Percentiles rank a stretch among this genome's conserved stretches.
Evolutionary conservation across 2,888 invertebrate genomes (phyloP).

Genomic region (Zaprionus obscuricornis): DNA sequence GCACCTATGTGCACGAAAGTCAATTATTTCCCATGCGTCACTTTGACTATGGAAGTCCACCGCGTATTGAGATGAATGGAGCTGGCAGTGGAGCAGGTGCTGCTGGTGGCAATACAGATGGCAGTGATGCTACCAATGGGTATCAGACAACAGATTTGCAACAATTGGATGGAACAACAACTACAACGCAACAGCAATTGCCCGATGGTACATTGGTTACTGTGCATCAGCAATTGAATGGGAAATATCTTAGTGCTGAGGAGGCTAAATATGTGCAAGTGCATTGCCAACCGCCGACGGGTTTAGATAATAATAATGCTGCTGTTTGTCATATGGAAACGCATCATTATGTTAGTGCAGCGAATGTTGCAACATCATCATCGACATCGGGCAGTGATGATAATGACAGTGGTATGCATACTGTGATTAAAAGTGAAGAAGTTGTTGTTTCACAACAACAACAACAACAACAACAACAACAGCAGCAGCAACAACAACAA

Average conservation of each 20-base stretch:
- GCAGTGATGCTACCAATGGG: constrained; percentile 80
- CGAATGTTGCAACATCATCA: constrained; percentile 23
- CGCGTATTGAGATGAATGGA: constrained; percentile 81
- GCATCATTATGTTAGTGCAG: constrained; percentile 59
- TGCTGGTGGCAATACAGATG: constrained; percentile 84
- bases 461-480: constrained; percentile 53
- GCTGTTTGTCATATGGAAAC: constrained; percentile 77
- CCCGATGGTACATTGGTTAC: constrained; percentile 62
- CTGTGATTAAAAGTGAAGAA: constrained; percentile 83
- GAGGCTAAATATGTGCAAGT: constrained; percentile 82
- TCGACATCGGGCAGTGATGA: constrained; percentile 60
- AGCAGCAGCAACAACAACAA: constrained; percentile 54
- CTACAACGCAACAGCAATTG: constrained; percentile 47
- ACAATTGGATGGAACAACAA: constrained; percentile 39
- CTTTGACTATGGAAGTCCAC: constrained; percentile 83
- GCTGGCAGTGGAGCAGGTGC: constrained; percentile 64
- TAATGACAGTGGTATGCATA: constrained; percentile 79
- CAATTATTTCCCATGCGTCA: constrained; percentile 88
- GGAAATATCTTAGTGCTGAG: constrained; percentile 81
- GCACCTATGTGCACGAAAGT: constrained; percentile 88
- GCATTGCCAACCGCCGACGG: constrained; percentile 66
- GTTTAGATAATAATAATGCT: constrained; percentile 71
- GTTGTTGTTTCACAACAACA: constrained; percentile 42
- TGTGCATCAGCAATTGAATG: constrained; percentile 74
- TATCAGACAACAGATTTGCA: constrained; percentile 69